These are phyloP conservation scores for Dufourea novaeangliae DNA, from an alignment of 1,140 invertebrate species.

Conservation along the genomic window DNA sequence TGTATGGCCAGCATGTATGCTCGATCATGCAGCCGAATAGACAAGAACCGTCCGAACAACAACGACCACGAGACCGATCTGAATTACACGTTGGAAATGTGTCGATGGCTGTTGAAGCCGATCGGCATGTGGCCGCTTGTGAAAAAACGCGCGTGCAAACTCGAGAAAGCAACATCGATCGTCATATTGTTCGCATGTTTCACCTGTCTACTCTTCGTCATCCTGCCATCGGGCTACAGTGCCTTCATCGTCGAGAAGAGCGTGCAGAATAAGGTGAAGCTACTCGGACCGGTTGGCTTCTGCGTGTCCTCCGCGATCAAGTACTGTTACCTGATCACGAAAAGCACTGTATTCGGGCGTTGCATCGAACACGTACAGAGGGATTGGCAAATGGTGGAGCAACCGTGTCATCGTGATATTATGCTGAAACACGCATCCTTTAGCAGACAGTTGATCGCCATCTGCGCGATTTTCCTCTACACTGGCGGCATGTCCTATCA, in stretches of 20 bases:
- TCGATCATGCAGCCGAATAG: background rate
- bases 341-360: background rate
- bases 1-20: background rate
- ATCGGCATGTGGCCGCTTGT: conserved; percentile 64
- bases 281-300: conserved; percentile 60
- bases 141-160: background rate
- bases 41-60: background rate
- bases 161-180: conserved; percentile 9
- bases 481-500: conserved; percentile 56
- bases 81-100: conserved; percentile 54
- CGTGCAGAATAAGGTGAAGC: conserved; percentile 11
- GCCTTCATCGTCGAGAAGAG: conserved; percentile 16
- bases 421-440: conserved; percentile 52
- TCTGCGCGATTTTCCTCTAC: conserved; percentile 52
- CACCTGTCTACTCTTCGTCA: conserved; percentile 39
- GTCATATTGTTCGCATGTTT: conserved; percentile 5
- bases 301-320: conserved; percentile 56
- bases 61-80: conserved; percentile 35
- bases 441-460: conserved; percentile 43
- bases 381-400: conserved; percentile 56
- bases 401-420: conserved; percentile 13
- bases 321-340: conserved; percentile 41
- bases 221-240: conserved; percentile 38
- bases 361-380: conserved; percentile 56
- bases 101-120: conserved; percentile 58